Base-by-base conservation (phyloP, 2,113 vertebrate species). In the Pitta sordida region DNA sequence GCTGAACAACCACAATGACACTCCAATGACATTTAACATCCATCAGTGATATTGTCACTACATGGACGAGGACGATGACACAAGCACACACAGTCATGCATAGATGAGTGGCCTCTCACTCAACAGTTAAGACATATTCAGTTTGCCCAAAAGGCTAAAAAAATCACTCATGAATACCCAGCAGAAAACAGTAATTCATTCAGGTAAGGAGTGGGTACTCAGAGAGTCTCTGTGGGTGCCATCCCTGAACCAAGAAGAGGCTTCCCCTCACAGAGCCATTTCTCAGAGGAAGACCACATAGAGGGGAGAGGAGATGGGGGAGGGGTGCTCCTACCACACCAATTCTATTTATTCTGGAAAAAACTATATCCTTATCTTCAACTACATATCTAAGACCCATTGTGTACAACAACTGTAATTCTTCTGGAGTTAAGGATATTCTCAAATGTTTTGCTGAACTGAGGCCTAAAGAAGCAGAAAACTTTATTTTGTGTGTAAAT, bases 61-160 rank as follows among this genome's bases (percentile, higher is more conserved):
- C 44, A 8, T 2, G 37, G 32, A 36, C 52, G 24, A 27, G 68
- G 32, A 16, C 2, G 0, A 26, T 15, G 43, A 63, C 36, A 6
- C 43, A 37, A 15, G 12, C 51, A 7, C 26, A 26, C 74, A 55
- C n/a, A 3, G 7, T n/a, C 9, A 2, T 22, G 18, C 21, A 17
- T 30, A 3, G 9, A 24, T 2, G 1, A 11, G 27, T 27, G 11
- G 6, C 32, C 22, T 18, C 22, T 3, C 36, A 6, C 15, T 37
- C 37, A 11, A 16, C 27, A 22, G 7, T 16, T 36, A 32, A 8
- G 17, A 44, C 11, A 36, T 26, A 27, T 65, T 20, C 36, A 29
- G 11, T 7, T 26, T 58, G 18, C 7, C 0, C 34, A 49, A 56
- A 49, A 10, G 30, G 49, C 30, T 2, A 4, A 27, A 0, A n/a